A percentile compares a stretch with the other conserved stretches of the same genome.
phyloP scores from a whole-genome alignment of 2,888 invertebrate genomes.

The Spisula subtruncata region DNA sequence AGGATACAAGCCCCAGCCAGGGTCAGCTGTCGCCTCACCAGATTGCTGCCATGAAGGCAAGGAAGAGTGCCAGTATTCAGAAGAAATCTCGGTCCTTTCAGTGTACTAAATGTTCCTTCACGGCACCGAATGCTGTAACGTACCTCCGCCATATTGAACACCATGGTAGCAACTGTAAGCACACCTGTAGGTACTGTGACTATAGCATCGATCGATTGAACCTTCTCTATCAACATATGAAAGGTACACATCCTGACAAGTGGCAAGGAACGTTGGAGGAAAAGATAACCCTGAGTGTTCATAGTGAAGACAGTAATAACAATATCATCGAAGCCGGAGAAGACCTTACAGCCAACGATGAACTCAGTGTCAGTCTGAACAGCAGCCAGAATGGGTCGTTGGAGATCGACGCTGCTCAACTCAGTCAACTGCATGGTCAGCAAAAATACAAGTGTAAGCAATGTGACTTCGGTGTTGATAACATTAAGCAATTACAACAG shows the following conservation, averaged over 20 bases:
- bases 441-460: constrained; percentile 80
- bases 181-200: constrained; percentile 84
- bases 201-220: constrained; percentile 85
- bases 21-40: constrained; percentile 45
- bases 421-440: constrained; percentile 77
- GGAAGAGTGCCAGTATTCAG: constrained; percentile 80
- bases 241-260: constrained; percentile 79
- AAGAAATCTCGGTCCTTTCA: constrained; percentile 79
- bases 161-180: constrained; percentile 83
- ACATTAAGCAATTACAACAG: constrained; percentile 76
- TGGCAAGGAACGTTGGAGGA: constrained; percentile 79
- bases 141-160: constrained; percentile 82
- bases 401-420: constrained; percentile 73
- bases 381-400: constrained; percentile 66
- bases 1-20: background rate
- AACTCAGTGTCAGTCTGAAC: constrained; percentile 60
- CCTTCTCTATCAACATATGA: constrained; percentile 85
- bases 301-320: constrained; percentile 68
- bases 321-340: constrained; percentile 64
- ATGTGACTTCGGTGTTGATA: constrained; percentile 84
- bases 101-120: constrained; percentile 84
- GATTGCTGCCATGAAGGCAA: constrained; percentile 68
- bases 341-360: constrained; percentile 51
- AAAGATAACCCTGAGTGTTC: constrained; percentile 70
- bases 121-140: constrained; percentile 79